Evolutionary conservation across 1,140 invertebrate species (phyloP).

Genomic region (Formica selysi): DNA sequence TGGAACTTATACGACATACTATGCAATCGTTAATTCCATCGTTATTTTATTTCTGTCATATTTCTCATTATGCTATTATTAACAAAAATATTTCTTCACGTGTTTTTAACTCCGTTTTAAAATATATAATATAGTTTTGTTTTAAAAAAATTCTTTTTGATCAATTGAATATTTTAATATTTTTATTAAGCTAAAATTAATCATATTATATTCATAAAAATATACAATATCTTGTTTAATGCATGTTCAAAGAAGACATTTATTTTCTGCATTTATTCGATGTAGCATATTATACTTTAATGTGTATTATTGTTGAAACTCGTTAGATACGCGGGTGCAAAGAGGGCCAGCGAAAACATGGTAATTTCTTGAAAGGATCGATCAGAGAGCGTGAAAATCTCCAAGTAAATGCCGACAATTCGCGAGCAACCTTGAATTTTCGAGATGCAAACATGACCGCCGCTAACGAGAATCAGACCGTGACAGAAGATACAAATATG

Average conservation of each 20-base stretch:
- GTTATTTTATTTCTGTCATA: too few relatives aligned
- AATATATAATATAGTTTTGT: not conserved
- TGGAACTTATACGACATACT: not conserved
- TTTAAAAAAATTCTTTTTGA: not conserved
- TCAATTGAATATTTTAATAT: not conserved
- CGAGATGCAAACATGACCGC: not conserved
- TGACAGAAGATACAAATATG: not conserved
- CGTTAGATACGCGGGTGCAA: conserved; percentile 12
- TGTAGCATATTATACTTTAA: not conserved
- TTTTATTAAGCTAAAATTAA: not conserved
- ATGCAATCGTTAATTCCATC: not conserved
- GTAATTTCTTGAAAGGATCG: not conserved
- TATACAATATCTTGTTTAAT: not conserved
- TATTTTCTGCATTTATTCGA: not conserved
- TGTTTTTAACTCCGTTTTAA: not conserved
- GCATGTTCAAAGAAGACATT: not conserved
- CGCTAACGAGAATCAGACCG: conserved; percentile 36
- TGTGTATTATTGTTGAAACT: not conserved
- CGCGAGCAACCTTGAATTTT: not conserved
- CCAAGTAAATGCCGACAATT: not conserved
- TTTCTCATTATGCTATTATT: not conserved
- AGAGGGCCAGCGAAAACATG: conserved; percentile 14
- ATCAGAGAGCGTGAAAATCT: not conserved
- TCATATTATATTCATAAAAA: not conserved
- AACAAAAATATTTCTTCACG: conserved; percentile 14